phyloP scores from a whole-genome alignment of 1,140 invertebrate species.

The Drosophila funebris region DNA sequence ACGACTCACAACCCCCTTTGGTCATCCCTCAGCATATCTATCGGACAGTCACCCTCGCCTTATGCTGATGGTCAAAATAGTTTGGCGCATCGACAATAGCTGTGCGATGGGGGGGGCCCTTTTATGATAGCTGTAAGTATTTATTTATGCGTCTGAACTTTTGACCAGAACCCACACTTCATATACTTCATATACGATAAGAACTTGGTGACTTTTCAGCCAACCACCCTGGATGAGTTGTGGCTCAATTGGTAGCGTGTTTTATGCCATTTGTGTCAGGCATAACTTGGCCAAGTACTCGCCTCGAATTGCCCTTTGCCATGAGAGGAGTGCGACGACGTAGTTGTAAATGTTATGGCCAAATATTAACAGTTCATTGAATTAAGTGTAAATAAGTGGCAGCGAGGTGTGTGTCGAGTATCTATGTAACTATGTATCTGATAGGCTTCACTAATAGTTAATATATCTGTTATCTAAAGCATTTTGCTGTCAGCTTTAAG shows the following conservation, averaged over 20 bases:
- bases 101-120: background rate
- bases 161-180: conserved; percentile 21
- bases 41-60: conserved; percentile 27
- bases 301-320: conserved; percentile 31
- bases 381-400: conserved; percentile 59
- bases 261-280: conserved; percentile 18
- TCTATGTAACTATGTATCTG: conserved; percentile 8
- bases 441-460: conserved; percentile 21
- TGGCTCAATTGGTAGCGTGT: conserved; percentile 27
- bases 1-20: conserved; percentile 19
- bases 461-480: conserved; percentile 11
- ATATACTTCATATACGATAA: background rate
- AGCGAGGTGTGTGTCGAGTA: conserved; percentile 5
- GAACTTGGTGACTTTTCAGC: conserved; percentile 29
- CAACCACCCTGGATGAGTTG: conserved; percentile 11
- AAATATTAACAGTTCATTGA: conserved; percentile 76
- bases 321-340: conserved; percentile 15
- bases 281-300: conserved; percentile 21
- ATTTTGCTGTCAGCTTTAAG: conserved; percentile 23
- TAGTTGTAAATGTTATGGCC: conserved; percentile 42
- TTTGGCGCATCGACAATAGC: conserved; percentile 49
- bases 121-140: conserved; percentile 41
- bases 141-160: conserved; percentile 52
- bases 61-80: conserved; percentile 69
- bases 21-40: background rate